Percentiles rank a stretch among this genome's conserved stretches.
phyloP scores from a whole-genome alignment of 2,113 vertebrate genomes.

The Chrysochloris asiatica region DNA sequence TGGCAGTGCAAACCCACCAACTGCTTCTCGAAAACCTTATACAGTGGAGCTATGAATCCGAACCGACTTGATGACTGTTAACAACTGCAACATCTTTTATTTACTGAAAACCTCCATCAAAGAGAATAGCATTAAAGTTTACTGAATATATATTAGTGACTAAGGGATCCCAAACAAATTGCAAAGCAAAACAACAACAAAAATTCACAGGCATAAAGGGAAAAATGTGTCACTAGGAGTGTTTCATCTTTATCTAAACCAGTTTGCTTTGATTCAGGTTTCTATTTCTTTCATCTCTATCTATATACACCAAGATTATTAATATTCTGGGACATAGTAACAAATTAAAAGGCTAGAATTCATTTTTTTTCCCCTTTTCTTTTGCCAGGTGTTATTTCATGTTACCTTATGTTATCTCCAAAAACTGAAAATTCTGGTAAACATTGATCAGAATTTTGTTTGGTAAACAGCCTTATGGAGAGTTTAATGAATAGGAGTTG shows the following conservation, averaged over 20 bases:
- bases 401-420: not conserved
- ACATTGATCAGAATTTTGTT: not conserved
- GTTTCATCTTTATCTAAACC: not conserved
- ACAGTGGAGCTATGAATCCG: too few relatives aligned
- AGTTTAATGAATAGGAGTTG: not conserved
- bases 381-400: not conserved
- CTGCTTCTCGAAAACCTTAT: too few relatives aligned
- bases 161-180: not conserved
- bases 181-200: too few relatives aligned
- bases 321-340: not conserved
- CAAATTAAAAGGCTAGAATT: not conserved
- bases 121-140: not conserved
- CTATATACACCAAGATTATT: not conserved
- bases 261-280: not conserved
- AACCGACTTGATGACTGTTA: too few relatives aligned
- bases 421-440: not conserved
- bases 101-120: not conserved
- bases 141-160: not conserved
- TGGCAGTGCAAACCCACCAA: too few relatives aligned
- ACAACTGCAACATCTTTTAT: too few relatives aligned
- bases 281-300: not conserved
- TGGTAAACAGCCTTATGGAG: not conserved
- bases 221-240: too few relatives aligned
- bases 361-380: not conserved
- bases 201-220: too few relatives aligned